Conservation (phyloP, 2,888 invertebrate species). For the Cetonia aurata region DNA sequence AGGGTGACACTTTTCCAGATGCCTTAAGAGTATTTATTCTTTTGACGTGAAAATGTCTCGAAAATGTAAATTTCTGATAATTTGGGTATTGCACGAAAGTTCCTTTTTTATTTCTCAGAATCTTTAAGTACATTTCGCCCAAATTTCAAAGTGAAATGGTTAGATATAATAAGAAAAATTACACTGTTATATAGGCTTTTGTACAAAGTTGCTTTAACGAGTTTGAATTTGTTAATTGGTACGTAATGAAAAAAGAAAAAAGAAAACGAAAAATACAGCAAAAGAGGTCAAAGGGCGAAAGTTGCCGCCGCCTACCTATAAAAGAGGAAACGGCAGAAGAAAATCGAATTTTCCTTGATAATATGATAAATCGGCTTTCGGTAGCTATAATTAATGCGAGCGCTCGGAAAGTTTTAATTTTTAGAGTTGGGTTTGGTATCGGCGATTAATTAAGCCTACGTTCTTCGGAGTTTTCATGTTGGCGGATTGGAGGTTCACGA, state of each 20-base stretch:
- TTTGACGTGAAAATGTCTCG: too few species aligned
- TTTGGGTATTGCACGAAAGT: too few species aligned
- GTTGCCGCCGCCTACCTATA: neutral
- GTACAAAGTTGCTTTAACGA: conserved; percentile 42
- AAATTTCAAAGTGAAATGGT: neutral
- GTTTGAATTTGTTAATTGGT: conserved; percentile 45
- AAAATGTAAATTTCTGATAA: too few species aligned
- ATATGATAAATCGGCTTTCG: conserved; percentile 42
- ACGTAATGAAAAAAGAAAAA: conserved; percentile 41
- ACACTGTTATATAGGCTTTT: conserved; percentile 17
- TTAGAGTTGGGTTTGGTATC: conserved; percentile 46
- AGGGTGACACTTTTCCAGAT: too few species aligned
- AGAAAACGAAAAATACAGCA: neutral
- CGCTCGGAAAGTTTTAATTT: conserved; percentile 46
- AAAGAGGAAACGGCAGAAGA: neutral
- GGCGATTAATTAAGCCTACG: conserved; percentile 44
- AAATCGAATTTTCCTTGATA: conserved; percentile 40
- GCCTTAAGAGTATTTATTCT: too few species aligned
- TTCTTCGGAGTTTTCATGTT: conserved; percentile 8
- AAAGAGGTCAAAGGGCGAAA: neutral
- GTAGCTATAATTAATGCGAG: conserved; percentile 43
- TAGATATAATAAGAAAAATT: neutral
- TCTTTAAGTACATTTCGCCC: too few species aligned
- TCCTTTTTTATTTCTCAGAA: too few species aligned
- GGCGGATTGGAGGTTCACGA: neutral